Evolutionary conservation across 2,797 vertebrate genomes (phyloP), one percentile per base, ranked within the genome.

Genomic region (Enteromius treurensis): DNA sequence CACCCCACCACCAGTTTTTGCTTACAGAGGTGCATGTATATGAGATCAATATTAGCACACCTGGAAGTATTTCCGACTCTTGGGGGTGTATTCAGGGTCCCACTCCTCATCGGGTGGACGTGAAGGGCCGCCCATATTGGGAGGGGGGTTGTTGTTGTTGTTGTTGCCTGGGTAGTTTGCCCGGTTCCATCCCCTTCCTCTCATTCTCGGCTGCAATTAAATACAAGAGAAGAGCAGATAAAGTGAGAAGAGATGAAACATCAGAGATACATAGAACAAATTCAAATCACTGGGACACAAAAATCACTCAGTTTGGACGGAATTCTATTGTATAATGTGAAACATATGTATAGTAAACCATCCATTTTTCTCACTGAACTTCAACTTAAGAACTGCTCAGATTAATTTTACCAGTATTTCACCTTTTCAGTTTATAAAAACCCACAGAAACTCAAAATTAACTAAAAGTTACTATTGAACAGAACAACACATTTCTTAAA

Each of bases 1-100:
- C 58, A 49, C 65, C 76, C 76, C 29, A 78, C 40, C 60, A 78
- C 26, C 77, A 79, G 45, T 40, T 67, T 51, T 68, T 79, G 53
- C 10, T 67, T 65, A 76, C 3, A 26, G 60, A 45, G 51, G 70
- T 68, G 21, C 55, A 29, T 32, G 14, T 64, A 62, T 75, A 21
- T 37, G 64, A 40, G 64, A 79, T 53, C 45, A 53, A 53, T 68
- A 32, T 49, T 26, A 79, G 93, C 97, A 45, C 95, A 99, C 98
- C 97, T 99, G 90, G 91, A 98, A 99, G 91, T 99, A 99, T 88
- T 99, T 99, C 92, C 98, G 97, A 96, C 98, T 99, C 92, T 99
- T 99, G 19, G 98, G 97, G 0, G 98, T 99, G 88, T 99, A 99
- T 83, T 99, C 98, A 0, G 98, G 98, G 89, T 99, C 97, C 98